A percentile compares a stretch with the other conserved stretches of the same genome.
Conservation (phyloP, 2,888 invertebrate species). For the Epirrhoe tristata region DNA sequence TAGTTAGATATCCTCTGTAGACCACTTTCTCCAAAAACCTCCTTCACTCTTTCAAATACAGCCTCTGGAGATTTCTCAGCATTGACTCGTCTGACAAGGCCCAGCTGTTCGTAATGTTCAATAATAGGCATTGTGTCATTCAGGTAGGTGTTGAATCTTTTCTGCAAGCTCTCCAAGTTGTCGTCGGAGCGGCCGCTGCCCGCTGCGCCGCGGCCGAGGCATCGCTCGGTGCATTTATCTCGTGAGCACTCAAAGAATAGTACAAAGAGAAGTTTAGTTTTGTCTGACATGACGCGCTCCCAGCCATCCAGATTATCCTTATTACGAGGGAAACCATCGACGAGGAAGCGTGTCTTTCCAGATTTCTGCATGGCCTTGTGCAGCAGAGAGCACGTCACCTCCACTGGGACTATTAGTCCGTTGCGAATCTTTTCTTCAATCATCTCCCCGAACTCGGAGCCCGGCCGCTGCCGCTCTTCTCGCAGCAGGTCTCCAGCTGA, state of each 20-base stretch:
- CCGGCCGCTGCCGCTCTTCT: slow-evolving; percentile 93
- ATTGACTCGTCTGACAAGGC: slow-evolving; percentile 91
- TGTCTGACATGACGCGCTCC: slow-evolving; percentile 93
- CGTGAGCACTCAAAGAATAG: slow-evolving; percentile 96
- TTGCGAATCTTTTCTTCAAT: slow-evolving; percentile 97
- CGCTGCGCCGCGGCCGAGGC: slow-evolving; percentile 93
- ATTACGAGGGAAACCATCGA: slow-evolving; percentile 99
- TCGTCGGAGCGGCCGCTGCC: slow-evolving; percentile 98
- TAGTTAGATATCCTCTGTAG: slow-evolving; percentile 60
- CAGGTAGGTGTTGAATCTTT: slow-evolving; percentile 94
- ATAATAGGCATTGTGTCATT: slow-evolving; percentile 96
- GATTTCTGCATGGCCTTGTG: slow-evolving; percentile 91
- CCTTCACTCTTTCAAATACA: slow-evolving; percentile 87
- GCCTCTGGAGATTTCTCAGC: slow-evolving; percentile 88
- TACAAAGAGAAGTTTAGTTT: slow-evolving; percentile 93
- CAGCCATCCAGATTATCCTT: slow-evolving; percentile 98
- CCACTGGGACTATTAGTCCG: slow-evolving; percentile 98
- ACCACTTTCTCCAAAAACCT: slow-evolving; percentile 76
- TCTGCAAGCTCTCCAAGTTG: slow-evolving; percentile 94
- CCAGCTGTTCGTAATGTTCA: slow-evolving; percentile 89
- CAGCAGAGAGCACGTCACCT: slow-evolving; percentile 98
- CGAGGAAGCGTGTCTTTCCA: slow-evolving; percentile 91
- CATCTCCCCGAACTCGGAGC: slow-evolving; percentile 94
- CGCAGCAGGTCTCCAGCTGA: slow-evolving; percentile 97
- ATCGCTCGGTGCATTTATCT: slow-evolving; percentile 93